Evolutionary conservation across 2,113 vertebrate genomes (phyloP), one percentile per base, ranked within the genome.

Genomic region (Tyrannus savana): DNA sequence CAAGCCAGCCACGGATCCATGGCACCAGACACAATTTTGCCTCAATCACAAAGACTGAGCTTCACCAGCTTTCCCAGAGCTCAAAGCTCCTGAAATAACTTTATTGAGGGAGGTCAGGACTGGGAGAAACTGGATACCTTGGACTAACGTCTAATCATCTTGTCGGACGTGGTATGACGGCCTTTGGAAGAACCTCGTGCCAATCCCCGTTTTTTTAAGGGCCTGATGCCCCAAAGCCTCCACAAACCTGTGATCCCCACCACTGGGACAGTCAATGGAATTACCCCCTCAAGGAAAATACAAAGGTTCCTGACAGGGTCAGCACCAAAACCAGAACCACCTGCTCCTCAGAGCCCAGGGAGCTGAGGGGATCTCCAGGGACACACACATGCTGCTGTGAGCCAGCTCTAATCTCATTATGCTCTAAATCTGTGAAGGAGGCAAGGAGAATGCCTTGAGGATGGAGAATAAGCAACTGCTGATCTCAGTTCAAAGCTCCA

Each of bases 81-180:
- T 59, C 37, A 47, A 68, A 90, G 77, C 31, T 90, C 86, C 72
- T 39, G 39, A 90, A 95, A 88, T 81, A 91, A 67, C 80, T 88
- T 72, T 37, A 56, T 52, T 37, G 52, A 41, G 47, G 69, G 33
- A 35, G 47, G 49, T 0, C 3, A 15, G 14, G 76, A 79, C 78
- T 18, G 56, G 46, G 47, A 72, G 42, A 46, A 87, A 80, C 22
- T 27, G 35, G 35, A 2, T 49, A 83, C 31, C 73, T 19, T 19
- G 3, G 78, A 76, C 46, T 50, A 25, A 80, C 75, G 46, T 46
- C 63, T 30, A 66, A 60, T 39, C 55, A 58, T 66, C 28, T 79
- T 41, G 44, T 33, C 0, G 0, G 33, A 67, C 1, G 0, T 7
- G 12, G 37, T 5, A 60, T 11, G 17, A 10, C 1, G 19, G 71